Evolutionary conservation across 2,797 vertebrate species (phyloP).

Genomic region (Numenius phaeopus): DNA sequence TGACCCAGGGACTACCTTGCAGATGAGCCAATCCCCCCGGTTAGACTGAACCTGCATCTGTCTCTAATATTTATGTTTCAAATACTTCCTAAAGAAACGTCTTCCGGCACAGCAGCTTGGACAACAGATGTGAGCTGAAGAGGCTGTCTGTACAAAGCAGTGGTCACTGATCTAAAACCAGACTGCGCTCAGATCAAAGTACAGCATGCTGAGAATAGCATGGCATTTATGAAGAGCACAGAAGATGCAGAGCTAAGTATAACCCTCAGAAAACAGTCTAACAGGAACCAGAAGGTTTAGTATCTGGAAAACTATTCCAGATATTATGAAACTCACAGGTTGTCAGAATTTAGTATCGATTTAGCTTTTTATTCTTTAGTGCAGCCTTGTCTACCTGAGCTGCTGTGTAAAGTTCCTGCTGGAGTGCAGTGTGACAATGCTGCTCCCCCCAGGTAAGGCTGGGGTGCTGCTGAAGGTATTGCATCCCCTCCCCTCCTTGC

Average conservation of each 20-base stretch:
- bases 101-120: background rate
- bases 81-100: background rate
- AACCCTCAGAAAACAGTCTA: background rate
- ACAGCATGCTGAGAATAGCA: background rate
- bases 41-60: background rate
- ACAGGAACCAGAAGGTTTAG: background rate
- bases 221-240: background rate
- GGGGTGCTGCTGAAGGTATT: background rate
- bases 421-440: background rate
- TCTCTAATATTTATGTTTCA: background rate
- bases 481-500: accelerated
- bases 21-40: background rate
- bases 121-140: background rate
- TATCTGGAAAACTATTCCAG: background rate
- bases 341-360: background rate
- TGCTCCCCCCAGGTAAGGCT: background rate
- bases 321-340: background rate
- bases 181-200: background rate
- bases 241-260: background rate
- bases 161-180: background rate
- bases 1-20: background rate
- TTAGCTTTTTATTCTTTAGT: background rate
- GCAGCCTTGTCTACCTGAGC: background rate
- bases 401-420: background rate
- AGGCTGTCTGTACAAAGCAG: background rate